Base-by-base conservation (phyloP, 37 sponge, comb jelly and placozoan species). In the Crambe crambe region DNA sequence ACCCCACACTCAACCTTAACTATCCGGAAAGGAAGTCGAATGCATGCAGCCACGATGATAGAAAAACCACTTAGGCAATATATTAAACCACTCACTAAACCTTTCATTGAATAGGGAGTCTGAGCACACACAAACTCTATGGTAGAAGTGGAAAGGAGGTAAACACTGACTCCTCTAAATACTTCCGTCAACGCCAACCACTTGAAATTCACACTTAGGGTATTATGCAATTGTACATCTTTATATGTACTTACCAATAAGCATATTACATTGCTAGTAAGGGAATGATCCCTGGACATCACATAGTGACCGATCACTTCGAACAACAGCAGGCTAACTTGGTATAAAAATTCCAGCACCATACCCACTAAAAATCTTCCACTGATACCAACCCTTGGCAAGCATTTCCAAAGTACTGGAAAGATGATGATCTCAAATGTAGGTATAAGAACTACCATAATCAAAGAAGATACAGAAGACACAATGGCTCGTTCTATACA, bases 51-150 rank as follows among this genome's bases (percentile, higher is more conserved):
- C 61, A 60, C 4, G 25, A 60, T 4, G 17, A 25, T 37, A 35
- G 38, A 21, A 6, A 68, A 29, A 18, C 68, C 68, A 3, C 5
- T 29, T 6, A 68, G 15, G 36, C 29, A 34, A 35, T 68, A 68
- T 17, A 68, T 12, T 21, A 68, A 3, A 12, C 68, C 68, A 9
- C 3, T 27, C 36, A 68, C 8, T 27, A 68, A 37, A 8, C 68
- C 68, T 37, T 68, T 68, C 68, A 68, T 68, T 9, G 68, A 68
- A 27, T 68, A 37, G 27, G 68, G 61, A 22, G 61, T 21, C 27
- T 60, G 61, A 60, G 61, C 61, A 60, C 61, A 60, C 5, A 60
- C 17, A 20, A 68, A 68, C 68, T 68, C 68, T 27, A 68, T 3
- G 20, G 68, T 34, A 37, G 37, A 27, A 6, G 38, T 35, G 35